phyloP scores from a whole-genome alignment of 2,888 invertebrate genomes.

The Epistrophella euchroma region DNA sequence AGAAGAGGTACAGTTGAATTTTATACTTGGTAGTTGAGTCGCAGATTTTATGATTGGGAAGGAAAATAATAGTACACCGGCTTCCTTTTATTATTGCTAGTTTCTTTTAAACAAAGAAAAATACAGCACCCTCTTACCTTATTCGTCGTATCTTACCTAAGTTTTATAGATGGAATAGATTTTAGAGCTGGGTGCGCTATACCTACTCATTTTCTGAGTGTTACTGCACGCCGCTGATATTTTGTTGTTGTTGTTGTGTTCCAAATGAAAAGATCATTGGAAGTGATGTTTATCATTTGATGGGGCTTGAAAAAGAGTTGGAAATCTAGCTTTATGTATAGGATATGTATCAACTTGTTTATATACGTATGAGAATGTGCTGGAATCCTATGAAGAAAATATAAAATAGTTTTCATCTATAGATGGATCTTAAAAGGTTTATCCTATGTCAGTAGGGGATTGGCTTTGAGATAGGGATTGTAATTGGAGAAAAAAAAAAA shows the following conservation, averaged over 20 bases:
- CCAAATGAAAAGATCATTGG: slow-evolving; percentile 64
- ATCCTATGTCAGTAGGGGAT: slow-evolving; percentile 35
- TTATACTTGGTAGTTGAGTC: slow-evolving; percentile 66
- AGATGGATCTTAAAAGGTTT: slow-evolving; percentile 47
- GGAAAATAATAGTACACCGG: slow-evolving; percentile 69
- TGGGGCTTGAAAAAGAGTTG: slow-evolving; percentile 57
- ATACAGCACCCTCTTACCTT: slow-evolving; percentile 68
- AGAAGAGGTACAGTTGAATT: slow-evolving; percentile 71
- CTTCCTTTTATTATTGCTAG: slow-evolving; percentile 66
- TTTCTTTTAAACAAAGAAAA: slow-evolving; percentile 66
- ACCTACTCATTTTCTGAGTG: slow-evolving; percentile 18
- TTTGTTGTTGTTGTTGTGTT: background rate
- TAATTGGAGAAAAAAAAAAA: slow-evolving; percentile 41
- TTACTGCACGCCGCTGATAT: slow-evolving; percentile 16
- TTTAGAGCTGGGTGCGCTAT: slow-evolving; percentile 11
- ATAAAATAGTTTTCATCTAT: slow-evolving; percentile 55
- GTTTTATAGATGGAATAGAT: slow-evolving; percentile 12
- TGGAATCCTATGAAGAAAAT: slow-evolving; percentile 11
- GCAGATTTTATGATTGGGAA: slow-evolving; percentile 73
- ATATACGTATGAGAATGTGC: background rate
- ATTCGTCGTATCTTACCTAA: background rate
- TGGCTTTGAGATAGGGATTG: slow-evolving; percentile 47
- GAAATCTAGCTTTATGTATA: slow-evolving; percentile 31
- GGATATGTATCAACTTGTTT: background rate
- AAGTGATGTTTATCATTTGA: slow-evolving; percentile 67